A percentile compares a stretch with the other conserved stretches of the same genome.
phyloP scores from a whole-genome alignment of 2,113 vertebrate species.

The Crotalus horridus region DNA sequence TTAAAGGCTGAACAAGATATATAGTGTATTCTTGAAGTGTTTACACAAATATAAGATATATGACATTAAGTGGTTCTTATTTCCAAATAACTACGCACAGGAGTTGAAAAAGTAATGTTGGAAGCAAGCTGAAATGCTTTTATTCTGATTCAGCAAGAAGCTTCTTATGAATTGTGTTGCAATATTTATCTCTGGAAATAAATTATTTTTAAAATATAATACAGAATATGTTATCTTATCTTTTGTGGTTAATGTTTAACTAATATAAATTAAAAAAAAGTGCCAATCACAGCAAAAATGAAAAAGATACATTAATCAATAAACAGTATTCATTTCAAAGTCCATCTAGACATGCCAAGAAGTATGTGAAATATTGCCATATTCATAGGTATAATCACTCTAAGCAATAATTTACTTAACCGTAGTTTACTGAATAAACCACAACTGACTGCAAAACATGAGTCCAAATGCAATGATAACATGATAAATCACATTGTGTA shows the following conservation, averaged over 20 bases:
- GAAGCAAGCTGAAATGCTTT: background rate
- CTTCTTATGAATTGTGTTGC: background rate
- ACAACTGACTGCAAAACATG: background rate
- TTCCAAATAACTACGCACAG: background rate
- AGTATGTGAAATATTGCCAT: background rate
- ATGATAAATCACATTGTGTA: background rate
- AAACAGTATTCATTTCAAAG: conserved; percentile 1
- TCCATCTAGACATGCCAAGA: background rate
- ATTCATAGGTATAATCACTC: background rate
- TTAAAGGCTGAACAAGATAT: background rate
- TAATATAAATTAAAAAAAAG: background rate
- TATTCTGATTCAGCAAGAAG: background rate
- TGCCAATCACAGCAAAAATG: background rate
- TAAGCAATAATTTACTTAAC: background rate
- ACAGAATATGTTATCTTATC: background rate
- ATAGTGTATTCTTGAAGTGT: background rate
- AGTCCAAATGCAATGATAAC: background rate
- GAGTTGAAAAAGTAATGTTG: background rate
- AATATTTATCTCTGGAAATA: background rate
- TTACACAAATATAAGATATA: background rate
- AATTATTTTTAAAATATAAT: background rate
- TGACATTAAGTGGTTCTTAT: background rate
- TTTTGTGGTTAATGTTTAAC: background rate
- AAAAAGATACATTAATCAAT: background rate
- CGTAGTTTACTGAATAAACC: background rate